Conservation (phyloP, 2,113 vertebrate genomes). For the Gobio gobio region DNA sequence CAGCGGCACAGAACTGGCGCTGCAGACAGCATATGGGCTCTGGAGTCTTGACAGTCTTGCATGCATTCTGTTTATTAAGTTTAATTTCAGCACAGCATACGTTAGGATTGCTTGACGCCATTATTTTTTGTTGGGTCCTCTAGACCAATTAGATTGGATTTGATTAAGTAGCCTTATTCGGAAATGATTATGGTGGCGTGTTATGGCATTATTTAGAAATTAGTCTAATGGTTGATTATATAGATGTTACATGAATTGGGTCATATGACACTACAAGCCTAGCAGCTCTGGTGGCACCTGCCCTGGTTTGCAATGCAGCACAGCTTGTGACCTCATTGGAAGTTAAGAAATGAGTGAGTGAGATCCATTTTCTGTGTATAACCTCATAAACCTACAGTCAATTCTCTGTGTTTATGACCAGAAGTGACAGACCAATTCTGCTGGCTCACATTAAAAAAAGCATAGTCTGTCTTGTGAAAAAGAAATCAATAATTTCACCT, state of each 20-base stretch:
- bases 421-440: constrained; percentile 47
- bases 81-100: neutral
- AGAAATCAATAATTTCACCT: constrained; percentile 42
- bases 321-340: constrained; percentile 30
- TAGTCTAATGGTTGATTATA: neutral
- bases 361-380: constrained; percentile 20
- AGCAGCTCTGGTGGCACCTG: neutral
- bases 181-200: neutral
- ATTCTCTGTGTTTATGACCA: constrained; percentile 35
- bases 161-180: neutral
- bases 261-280: neutral
- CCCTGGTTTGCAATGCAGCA: neutral
- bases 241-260: neutral
- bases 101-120: neutral
- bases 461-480: constrained; percentile 43
- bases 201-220: neutral
- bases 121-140: neutral
- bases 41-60: neutral
- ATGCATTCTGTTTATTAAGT: constrained; percentile 12
- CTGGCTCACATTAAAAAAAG: constrained; percentile 40
- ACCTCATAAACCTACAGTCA: constrained; percentile 49
- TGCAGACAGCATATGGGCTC: neutral
- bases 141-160: constrained; percentile 10
- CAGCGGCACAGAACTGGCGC: neutral
- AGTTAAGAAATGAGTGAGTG: constrained; percentile 17